Evolutionary conservation across 1,140 invertebrate genomes (phyloP).

Genomic region (Diachasmimorpha longicaudata): DNA sequence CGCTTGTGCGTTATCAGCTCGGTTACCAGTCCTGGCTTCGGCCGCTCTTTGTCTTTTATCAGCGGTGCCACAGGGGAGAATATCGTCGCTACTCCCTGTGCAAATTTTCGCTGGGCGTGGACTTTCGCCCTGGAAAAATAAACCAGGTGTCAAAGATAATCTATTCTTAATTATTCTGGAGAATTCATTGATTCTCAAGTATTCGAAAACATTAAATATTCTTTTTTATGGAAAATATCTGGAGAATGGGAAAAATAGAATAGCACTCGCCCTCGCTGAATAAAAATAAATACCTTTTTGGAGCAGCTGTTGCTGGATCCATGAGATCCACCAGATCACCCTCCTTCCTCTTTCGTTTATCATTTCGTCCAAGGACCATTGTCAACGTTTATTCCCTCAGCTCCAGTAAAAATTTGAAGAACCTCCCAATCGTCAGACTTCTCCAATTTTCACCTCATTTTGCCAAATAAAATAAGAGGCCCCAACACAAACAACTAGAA

Average conservation of each 20-base stretch:
- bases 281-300: constrained; percentile 59
- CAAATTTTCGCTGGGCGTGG: constrained; percentile 90
- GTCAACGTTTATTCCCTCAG: not conserved
- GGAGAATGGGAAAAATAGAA: constrained; percentile 4
- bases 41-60: constrained; percentile 67
- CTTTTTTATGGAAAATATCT: too few relatives aligned
- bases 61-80: constrained; percentile 60
- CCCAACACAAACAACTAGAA: not conserved
- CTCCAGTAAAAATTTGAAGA: not conserved
- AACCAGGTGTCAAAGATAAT: too few relatives aligned
- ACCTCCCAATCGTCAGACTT: not conserved
- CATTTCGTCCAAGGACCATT: constrained; percentile 61
- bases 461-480: not conserved
- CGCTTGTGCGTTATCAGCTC: constrained; percentile 72
- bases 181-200: too few relatives aligned
- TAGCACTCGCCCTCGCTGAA: not conserved
- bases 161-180: too few relatives aligned
- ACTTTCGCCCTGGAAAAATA: constrained; percentile 72
- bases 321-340: constrained; percentile 60
- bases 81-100: constrained; percentile 71
- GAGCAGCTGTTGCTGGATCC: constrained; percentile 59
- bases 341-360: constrained; percentile 59
- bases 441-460: not conserved
- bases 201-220: too few relatives aligned
- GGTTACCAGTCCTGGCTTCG: constrained; percentile 58